Base-by-base conservation (phyloP, 2,113 vertebrate genomes). In the Cyanocitta stelleri region DNA sequence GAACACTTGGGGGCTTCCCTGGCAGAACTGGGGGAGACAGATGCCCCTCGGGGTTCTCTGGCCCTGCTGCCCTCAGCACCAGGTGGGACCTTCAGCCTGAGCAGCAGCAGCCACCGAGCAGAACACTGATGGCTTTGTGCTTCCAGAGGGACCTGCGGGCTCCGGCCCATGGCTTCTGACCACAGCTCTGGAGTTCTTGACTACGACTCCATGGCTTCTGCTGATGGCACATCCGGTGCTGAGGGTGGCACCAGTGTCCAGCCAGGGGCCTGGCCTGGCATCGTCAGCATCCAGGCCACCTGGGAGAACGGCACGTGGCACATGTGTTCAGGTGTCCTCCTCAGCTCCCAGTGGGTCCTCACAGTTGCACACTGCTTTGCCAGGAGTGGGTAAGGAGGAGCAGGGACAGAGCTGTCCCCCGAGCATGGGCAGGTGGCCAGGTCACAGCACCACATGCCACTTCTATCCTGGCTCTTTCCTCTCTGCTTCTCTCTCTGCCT, bases 201-300 rank as follows among this genome's bases (percentile, higher is more conserved):
- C 41, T 43, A 43, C 15, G 41, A 43, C 41, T 16, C 15, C 16
- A 3, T 43, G 41, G 41, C 41, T 43, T 46, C 46, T 46, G 44
- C 46, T 46, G 46, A 21, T 21, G 46, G 6, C 51, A 37, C 4
- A 0, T 67, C 77, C 22, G 21, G 0, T 4, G 43, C 2, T 2
- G 4, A 1, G 55, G 37, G 10, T 13, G 13, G 16, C 67, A 43
- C 37, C 6, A 3, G 37, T 20, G 55, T 35, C 80, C 66, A 21
- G 5, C 3, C 78, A 10, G 63, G 52, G 29, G n/a, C 52, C 78
- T 81, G 78, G 78, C 78, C 52, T 0, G 23, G 64, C 44, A 69
- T 82, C 0, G 54, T 15, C 79, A 82, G 79, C 30, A 27, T 82
- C 44, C 79, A 82, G 64, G 79, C n/a, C 43, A 48, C 29, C 52